Evolutionary conservation across 2,113 vertebrate species (phyloP).

Genomic region (Noturus placidus): DNA sequence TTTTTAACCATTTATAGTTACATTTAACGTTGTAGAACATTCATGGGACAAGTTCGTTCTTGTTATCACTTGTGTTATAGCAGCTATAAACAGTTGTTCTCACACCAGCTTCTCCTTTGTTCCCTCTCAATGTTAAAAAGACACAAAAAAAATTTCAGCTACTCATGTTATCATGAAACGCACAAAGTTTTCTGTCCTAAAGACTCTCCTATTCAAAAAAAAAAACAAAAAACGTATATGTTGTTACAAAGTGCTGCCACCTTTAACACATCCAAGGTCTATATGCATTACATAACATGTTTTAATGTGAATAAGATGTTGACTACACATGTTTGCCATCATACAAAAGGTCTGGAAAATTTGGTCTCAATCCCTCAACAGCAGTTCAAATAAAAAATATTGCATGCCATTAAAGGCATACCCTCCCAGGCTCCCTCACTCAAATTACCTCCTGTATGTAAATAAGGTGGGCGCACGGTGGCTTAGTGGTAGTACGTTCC

Average conservation of each 20-base stretch:
- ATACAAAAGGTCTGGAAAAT: no score
- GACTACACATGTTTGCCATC: no score
- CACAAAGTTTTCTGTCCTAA: background rate
- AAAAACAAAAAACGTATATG: background rate
- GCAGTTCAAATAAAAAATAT: no score
- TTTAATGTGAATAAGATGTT: no score
- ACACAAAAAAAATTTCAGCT: background rate
- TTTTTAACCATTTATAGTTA: background rate
- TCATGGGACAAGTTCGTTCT: background rate
- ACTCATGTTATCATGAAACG: background rate
- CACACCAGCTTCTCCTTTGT: background rate
- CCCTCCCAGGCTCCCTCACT: no score
- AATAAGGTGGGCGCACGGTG: no score
- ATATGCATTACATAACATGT: no score
- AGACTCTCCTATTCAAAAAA: background rate
- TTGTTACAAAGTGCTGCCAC: background rate
- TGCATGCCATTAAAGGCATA: no score
- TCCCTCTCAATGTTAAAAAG: background rate
- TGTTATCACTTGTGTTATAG: background rate
- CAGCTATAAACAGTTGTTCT: background rate
- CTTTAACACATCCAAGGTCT: no score
- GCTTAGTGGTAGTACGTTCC: no score
- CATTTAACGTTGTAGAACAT: background rate
- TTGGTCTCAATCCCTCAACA: no score
- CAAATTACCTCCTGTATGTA: no score